A percentile compares a stretch with the other conserved stretches of the same genome.
These are phyloP conservation scores for Enhydra lutris DNA, from an alignment of 2,113 vertebrate genomes.

Conservation along the genomic window DNA sequence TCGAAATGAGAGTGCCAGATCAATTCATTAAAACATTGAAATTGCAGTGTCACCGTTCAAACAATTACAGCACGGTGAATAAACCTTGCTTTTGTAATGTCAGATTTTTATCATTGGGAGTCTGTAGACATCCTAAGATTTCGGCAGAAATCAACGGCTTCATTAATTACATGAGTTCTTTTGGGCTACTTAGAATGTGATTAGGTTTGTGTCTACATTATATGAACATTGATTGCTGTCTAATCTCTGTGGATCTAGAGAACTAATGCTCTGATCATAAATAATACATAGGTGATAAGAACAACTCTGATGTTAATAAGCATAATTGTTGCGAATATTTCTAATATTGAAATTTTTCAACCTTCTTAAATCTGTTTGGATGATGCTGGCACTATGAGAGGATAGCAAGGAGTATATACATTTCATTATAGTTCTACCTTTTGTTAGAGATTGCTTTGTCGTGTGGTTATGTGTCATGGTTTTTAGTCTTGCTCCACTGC, in stretches of 20 bases:
- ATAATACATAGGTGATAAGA: conserved; percentile 21
- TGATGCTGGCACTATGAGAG: not conserved
- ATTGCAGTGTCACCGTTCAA: not conserved
- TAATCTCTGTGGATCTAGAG: conserved; percentile 41
- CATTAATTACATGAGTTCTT: not conserved
- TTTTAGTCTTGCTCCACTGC: not conserved
- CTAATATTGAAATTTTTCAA: conserved; percentile 45
- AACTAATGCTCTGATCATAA: conserved; percentile 36
- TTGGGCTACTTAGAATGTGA: not conserved
- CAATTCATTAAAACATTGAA: not conserved
- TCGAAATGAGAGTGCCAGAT: not conserved
- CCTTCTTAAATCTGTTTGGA: conserved; percentile 11
- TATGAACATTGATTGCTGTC: not conserved
- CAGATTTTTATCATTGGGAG: not conserved
- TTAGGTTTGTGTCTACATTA: not conserved
- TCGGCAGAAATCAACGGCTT: conserved; percentile 1
- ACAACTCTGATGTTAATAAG: conserved; percentile 35
- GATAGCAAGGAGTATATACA: not conserved
- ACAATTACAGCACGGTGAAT: not conserved
- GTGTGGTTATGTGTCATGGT: not conserved
- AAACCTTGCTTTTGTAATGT: not conserved
- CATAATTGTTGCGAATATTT: conserved; percentile 16
- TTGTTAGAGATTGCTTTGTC: not conserved
- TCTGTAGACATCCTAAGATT: not conserved
- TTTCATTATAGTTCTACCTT: not conserved